phyloP scores from a whole-genome alignment of 1,140 invertebrate genomes.

The Anoplophora glabripennis region DNA sequence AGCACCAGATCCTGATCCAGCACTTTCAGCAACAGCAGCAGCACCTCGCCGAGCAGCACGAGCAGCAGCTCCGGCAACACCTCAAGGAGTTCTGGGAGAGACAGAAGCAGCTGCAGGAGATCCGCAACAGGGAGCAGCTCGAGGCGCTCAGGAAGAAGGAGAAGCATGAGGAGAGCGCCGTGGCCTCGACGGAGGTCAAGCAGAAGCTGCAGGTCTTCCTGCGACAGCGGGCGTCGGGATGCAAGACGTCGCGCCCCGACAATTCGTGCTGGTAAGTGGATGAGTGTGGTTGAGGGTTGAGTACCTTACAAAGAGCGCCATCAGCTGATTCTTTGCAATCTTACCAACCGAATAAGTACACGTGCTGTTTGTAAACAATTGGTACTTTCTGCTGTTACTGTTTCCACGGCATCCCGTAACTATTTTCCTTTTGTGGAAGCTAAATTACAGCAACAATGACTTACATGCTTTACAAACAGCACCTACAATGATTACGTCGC shows the following conservation, averaged over 20 bases:
- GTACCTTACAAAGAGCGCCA: too few relatives aligned
- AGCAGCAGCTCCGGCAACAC: slow-evolving; percentile 67
- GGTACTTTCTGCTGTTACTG: too few relatives aligned
- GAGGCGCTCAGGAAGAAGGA: slow-evolving; percentile 87
- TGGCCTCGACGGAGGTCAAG: slow-evolving; percentile 94
- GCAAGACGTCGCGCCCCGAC: slow-evolving; percentile 54
- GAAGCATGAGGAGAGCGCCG: slow-evolving; percentile 90
- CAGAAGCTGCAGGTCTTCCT: slow-evolving; percentile 76
- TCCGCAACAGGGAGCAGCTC: slow-evolving; percentile 73
- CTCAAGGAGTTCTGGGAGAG: slow-evolving; percentile 56
- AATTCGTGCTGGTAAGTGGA: slow-evolving; percentile 48
- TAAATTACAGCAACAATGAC: too few relatives aligned
- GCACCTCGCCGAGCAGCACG: slow-evolving; percentile 68
- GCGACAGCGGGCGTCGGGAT: slow-evolving; percentile 46
- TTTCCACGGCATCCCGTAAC: too few relatives aligned
- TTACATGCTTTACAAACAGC: too few relatives aligned
- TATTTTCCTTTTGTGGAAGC: too few relatives aligned
- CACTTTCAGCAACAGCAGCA: slow-evolving; percentile 70
- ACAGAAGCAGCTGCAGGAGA: slow-evolving; percentile 66
- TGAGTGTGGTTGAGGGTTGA: too few relatives aligned
- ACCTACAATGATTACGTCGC: too few relatives aligned
- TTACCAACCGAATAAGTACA: too few relatives aligned
- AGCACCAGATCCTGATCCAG: slow-evolving; percentile 67
- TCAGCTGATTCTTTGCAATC: too few relatives aligned
- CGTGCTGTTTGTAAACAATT: too few relatives aligned